Base-by-base conservation (phyloP, 2,888 invertebrate genomes). In the Aporophyla lueneburgensis region DNA sequence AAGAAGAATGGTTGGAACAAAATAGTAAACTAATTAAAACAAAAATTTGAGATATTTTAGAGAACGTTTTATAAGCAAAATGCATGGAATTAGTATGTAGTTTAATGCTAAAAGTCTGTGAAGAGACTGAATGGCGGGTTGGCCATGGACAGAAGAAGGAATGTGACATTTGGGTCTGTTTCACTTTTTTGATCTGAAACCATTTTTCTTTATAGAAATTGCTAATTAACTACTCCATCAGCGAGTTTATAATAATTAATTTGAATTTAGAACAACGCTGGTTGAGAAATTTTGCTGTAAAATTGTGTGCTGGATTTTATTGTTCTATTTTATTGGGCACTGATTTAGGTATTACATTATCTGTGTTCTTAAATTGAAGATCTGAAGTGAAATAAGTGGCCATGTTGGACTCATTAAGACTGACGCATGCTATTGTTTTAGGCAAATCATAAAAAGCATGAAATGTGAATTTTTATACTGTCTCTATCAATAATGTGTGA, bases 1-100 rank as follows among this genome's bases (percentile, higher is more conserved):
- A 80, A 87, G 58, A 74, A 59, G 59, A 76, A 51, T 72, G 49
- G 27, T 70, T 79, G 85, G 80, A 85, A 85, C 84, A 85, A 84
- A 83, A 53, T 72, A 59, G 61, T 65, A 61, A 79, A 82, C 24
- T 82, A 75, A 73, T 53, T 7, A 54, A 43, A 68, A 66, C 21
- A 65, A 67, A 40, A 72, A 16, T 58, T 46, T 24, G n/a, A 49
- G 27, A 7, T 56, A 51, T 61, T 56, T 14, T 33, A 19, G 21
- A 56, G 7, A 56, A 27, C 2, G 16, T 33, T 49, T 56, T 59
- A 53, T 19, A 21, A 14, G 7, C 21, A 27, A 2, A 58, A 27
- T 1, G 27, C 59, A 59, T 33, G 19, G 9, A 19, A 33, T 19
- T 59, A 58, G 27, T 58, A 27, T 59, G 59, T 59, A 59, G 9